Conservation (phyloP, 2,113 vertebrate genomes). For the Globicephala melas region DNA sequence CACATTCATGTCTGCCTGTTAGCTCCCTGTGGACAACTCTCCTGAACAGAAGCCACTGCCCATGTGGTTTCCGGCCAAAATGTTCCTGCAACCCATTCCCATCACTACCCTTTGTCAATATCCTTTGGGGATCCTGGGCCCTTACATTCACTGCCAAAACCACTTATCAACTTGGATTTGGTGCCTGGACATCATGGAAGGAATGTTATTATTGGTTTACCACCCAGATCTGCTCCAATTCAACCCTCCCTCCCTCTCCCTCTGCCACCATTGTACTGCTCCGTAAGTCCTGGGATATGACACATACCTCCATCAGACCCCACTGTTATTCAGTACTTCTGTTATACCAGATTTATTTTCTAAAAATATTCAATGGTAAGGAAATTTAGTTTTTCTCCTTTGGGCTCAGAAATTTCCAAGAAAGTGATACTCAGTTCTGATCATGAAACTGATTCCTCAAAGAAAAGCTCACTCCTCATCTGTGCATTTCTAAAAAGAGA, state of each 20-base stretch:
- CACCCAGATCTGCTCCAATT: not conserved
- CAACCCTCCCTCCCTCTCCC: not conserved
- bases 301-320: not conserved
- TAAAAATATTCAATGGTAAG: not conserved
- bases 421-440: not conserved
- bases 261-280: not conserved
- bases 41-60: not conserved
- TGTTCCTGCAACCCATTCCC: not conserved
- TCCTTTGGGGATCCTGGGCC: not conserved
- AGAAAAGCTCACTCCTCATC: not conserved
- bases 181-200: not conserved
- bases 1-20: not conserved
- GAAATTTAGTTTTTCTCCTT: not conserved
- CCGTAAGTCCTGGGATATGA: not conserved
- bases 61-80: not conserved
- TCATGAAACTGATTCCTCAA: not conserved
- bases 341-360: not conserved
- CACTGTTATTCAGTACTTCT: not conserved
- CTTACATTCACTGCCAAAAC: not conserved
- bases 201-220: not conserved
- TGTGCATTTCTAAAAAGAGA: constrained; percentile 20
- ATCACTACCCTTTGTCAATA: not conserved
- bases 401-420: not conserved
- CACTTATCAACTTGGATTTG: not conserved
- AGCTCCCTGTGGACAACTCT: not conserved